These are phyloP conservation scores for Orthonychiurus folsomi DNA, from an alignment of 2,888 invertebrate species.

Conservation along the genomic window DNA sequence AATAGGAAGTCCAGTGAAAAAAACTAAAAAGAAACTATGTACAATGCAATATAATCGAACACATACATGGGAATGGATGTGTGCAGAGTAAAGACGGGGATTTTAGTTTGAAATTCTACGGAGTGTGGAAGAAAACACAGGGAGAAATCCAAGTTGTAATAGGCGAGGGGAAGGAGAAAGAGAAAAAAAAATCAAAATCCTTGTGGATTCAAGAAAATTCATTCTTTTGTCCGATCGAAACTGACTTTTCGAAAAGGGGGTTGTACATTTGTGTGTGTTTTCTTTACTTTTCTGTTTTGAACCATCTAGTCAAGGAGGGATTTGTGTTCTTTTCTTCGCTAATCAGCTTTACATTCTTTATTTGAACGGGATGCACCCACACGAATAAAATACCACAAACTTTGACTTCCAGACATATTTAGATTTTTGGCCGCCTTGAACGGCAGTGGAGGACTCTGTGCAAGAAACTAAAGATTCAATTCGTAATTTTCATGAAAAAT, in stretches of 20 bases:
- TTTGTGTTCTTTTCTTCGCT: neutral
- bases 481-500: no score
- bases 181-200: neutral
- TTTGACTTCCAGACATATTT: no score
- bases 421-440: no score
- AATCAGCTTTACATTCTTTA: neutral
- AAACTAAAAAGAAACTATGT: neutral
- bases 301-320: neutral
- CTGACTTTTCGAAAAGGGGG: neutral
- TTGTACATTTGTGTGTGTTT: neutral
- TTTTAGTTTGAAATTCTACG: neutral
- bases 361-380: no score
- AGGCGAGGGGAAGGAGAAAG: neutral
- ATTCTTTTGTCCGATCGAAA: neutral
- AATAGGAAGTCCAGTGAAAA: neutral
- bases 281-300: neutral
- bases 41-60: neutral
- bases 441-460: no score
- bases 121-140: neutral
- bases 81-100: neutral
- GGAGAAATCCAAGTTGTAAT: no score
- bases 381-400: no score
- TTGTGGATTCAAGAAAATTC: neutral
- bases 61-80: no score
- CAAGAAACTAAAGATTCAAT: no score